A percentile compares a stretch with the other conserved stretches of the same genome.
Conservation (phyloP, 2,113 vertebrate genomes). For the Chionodraco myersi region DNA sequence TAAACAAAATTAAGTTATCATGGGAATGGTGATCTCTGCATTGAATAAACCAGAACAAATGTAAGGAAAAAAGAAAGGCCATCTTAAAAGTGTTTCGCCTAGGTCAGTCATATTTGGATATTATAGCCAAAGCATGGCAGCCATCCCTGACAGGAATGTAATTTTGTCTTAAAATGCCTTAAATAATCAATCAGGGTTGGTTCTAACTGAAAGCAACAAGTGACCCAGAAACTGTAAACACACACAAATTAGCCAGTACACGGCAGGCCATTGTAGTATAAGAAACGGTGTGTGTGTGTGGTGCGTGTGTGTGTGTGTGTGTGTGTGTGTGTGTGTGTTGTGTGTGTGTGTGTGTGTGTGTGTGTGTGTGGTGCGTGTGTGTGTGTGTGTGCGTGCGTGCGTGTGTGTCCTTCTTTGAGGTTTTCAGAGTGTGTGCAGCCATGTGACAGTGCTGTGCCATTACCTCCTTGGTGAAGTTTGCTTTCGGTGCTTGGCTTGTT, state of each 20-base stretch:
- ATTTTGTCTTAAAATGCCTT: background rate
- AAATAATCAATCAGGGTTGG: background rate
- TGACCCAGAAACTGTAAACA: slow-evolving; percentile 24
- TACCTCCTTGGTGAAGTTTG: slow-evolving; percentile 42
- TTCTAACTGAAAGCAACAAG: slow-evolving; percentile 2
- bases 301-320: too few relatives aligned
- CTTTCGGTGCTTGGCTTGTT: slow-evolving; percentile 68
- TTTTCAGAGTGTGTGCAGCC: slow-evolving; percentile 5
- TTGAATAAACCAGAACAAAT: background rate
- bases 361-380: background rate
- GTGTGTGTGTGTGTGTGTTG: too few relatives aligned
- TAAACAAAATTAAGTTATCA: background rate
- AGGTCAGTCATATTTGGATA: background rate
- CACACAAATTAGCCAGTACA: too few relatives aligned
- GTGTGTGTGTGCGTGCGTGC: slow-evolving; percentile 12
- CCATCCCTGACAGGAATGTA: background rate
- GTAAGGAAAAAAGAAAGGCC: background rate
- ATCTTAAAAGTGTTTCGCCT: background rate
- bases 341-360: too few relatives aligned
- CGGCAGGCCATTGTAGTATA: too few relatives aligned
- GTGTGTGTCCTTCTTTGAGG: slow-evolving; percentile 1
- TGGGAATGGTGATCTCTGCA: background rate
- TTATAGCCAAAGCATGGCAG: background rate
- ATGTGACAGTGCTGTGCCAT: slow-evolving; percentile 5
- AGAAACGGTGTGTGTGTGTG: background rate